These are phyloP conservation scores for Phoebastria nigripes DNA, from an alignment of 2,797 vertebrate species.

Conservation along the genomic window DNA sequence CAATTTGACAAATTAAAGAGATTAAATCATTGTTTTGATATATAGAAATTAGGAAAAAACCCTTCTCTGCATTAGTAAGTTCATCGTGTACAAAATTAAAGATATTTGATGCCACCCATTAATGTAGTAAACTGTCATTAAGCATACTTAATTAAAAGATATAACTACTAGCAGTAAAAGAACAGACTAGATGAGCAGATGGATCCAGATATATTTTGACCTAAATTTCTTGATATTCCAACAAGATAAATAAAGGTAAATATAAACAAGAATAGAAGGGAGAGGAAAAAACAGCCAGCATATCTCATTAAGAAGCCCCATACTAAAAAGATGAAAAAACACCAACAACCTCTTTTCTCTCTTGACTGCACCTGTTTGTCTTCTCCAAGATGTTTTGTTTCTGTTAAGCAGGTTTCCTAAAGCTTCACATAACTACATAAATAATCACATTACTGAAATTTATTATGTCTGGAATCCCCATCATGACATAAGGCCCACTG, in stretches of 20 bases:
- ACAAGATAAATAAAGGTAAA: conserved; percentile 53
- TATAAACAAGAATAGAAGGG: conserved; percentile 36
- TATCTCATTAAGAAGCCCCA: background rate
- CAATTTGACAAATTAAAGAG: background rate
- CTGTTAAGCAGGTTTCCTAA: background rate
- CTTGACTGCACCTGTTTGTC: background rate
- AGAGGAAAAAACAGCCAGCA: background rate
- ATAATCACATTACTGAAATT: background rate
- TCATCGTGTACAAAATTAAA: background rate
- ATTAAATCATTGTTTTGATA: background rate
- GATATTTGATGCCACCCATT: background rate
- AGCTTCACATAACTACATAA: background rate
- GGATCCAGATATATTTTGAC: conserved; percentile 44
- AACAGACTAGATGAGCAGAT: conserved; percentile 58
- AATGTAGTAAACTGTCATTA: background rate
- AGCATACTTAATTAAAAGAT: conserved; percentile 28
- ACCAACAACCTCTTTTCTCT: background rate
- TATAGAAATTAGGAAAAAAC: background rate
- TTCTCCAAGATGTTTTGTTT: background rate
- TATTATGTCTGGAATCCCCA: background rate
- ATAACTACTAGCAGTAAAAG: conserved; percentile 42
- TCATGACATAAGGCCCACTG: background rate
- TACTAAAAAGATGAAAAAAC: background rate
- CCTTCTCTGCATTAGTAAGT: background rate
- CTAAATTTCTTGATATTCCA: conserved; percentile 35